Evolutionary conservation across 2,113 vertebrate species (phyloP).

Genomic region (Laticauda colubrina): DNA sequence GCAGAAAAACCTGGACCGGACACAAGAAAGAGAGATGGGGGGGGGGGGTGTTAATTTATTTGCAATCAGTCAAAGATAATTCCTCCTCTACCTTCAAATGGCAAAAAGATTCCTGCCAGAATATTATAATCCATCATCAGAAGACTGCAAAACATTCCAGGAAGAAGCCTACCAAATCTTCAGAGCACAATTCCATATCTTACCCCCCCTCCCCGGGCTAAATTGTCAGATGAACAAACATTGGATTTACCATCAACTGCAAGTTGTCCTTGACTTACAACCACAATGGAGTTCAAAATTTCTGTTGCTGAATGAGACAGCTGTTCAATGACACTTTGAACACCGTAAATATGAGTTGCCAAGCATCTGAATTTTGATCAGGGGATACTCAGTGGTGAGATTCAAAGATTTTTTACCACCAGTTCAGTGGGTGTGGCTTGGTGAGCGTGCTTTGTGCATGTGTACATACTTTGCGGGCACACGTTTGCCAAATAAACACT

Average conservation of each 20-base stretch:
- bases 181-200: not conserved
- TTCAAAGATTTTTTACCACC: too few species aligned
- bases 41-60: not conserved
- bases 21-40: not conserved
- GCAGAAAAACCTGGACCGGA: not conserved
- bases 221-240: not conserved
- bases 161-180: conserved; percentile 14
- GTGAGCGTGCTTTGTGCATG: too few species aligned
- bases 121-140: not conserved
- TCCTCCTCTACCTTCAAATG: conserved; percentile 13
- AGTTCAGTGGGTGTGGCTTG: too few species aligned
- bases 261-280: too few species aligned
- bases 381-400: too few species aligned
- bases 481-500: too few species aligned
- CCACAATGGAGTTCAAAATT: too few species aligned
- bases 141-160: conserved; percentile 19
- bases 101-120: not conserved
- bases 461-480: too few species aligned
- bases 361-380: not conserved
- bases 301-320: too few species aligned
- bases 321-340: too few species aligned
- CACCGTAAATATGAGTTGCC: not conserved
- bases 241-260: not conserved
- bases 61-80: conserved; percentile 37
- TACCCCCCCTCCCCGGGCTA: not conserved